phyloP scores from a whole-genome alignment of 2,888 invertebrate genomes.

The Philonicus albiceps region DNA sequence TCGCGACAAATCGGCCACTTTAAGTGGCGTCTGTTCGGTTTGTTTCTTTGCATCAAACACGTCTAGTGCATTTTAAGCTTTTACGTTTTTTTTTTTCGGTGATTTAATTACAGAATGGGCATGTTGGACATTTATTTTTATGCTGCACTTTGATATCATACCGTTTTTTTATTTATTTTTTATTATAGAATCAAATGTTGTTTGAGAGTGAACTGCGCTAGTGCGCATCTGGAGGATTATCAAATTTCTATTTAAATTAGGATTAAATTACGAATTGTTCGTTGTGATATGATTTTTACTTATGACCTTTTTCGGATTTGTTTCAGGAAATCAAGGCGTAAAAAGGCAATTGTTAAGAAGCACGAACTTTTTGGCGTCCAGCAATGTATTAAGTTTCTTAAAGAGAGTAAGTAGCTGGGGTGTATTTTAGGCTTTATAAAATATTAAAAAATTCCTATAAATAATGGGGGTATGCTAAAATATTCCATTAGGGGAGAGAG shows the following conservation, averaged over 20 bases:
- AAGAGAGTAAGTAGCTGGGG: constrained; percentile 45
- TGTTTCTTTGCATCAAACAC: neutral
- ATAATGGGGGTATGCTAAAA: neutral
- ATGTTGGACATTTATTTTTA: neutral
- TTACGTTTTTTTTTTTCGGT: neutral
- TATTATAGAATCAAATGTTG: neutral
- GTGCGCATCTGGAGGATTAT: neutral
- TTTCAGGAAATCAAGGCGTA: constrained; percentile 13
- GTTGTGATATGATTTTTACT: neutral
- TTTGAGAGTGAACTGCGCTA: neutral
- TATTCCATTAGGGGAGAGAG: no score
- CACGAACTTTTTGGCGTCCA: constrained; percentile 42
- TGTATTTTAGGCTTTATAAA: neutral
- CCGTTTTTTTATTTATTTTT: no score
- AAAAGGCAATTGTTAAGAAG: constrained; percentile 39
- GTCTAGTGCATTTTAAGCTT: neutral
- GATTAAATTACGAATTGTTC: neutral
- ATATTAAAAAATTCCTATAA: neutral
- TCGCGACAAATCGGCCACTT: neutral
- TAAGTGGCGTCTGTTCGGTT: neutral
- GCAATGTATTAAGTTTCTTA: constrained; percentile 45
- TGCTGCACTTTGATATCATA: neutral
- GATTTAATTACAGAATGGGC: neutral
- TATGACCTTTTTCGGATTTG: neutral
- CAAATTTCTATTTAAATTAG: neutral